Conservation (phyloP, 1,140 invertebrate genomes). For the Chionoecetes opilio region DNA sequence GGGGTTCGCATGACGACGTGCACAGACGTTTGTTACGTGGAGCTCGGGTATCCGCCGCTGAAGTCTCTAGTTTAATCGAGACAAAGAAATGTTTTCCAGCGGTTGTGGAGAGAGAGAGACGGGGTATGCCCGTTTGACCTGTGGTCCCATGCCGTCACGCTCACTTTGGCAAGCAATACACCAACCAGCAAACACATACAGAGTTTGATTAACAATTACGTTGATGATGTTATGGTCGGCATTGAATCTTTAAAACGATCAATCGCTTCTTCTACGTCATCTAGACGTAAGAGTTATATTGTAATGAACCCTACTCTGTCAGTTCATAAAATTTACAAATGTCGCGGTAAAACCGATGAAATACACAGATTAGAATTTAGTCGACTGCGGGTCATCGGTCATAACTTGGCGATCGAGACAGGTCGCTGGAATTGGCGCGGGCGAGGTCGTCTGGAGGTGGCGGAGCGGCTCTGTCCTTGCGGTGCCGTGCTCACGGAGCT, state of each 20-base stretch:
- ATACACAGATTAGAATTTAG: neutral
- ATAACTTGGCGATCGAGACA: slow-evolving; percentile 14
- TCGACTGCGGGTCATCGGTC: neutral
- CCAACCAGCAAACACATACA: neutral
- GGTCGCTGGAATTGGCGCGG: neutral
- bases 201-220: neutral
- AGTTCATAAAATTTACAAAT: neutral
- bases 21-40: too few species aligned
- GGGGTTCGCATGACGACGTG: neutral
- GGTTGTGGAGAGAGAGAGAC: neutral
- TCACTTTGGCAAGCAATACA: neutral
- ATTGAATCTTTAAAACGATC: neutral
- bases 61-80: neutral
- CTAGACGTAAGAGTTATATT: neutral
- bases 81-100: neutral
- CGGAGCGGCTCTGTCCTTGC: neutral
- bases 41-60: neutral
- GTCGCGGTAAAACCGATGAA: neutral
- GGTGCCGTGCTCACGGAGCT: neutral
- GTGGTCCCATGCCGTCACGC: neutral
- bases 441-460: neutral
- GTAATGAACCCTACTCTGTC: neutral
- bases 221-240: neutral
- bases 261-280: neutral
- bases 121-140: too few species aligned